A percentile compares a stretch with the other conserved stretches of the same genome.
These are phyloP conservation scores for Goniozus legneri DNA, from an alignment of 1,140 invertebrate species.

Conservation along the genomic window DNA sequence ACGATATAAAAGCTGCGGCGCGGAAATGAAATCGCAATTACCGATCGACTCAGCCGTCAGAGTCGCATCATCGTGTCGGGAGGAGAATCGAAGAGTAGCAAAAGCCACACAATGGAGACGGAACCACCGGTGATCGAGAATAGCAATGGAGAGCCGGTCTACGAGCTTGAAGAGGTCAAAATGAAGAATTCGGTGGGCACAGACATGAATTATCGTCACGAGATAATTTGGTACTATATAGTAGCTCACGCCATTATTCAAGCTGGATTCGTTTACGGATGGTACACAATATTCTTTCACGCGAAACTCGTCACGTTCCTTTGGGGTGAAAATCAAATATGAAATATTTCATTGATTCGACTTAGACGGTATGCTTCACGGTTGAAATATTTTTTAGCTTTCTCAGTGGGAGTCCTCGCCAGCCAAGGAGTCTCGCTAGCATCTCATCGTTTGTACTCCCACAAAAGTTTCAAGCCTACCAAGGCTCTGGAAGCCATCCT, in stretches of 20 bases:
- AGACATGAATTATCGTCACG: slow-evolving; percentile 10
- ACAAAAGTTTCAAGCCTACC: slow-evolving; percentile 57
- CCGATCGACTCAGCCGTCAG: too few species aligned
- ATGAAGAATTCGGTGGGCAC: not conserved
- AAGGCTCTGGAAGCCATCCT: slow-evolving; percentile 45
- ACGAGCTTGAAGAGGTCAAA: not conserved
- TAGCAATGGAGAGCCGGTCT: not conserved
- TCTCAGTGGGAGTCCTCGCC: slow-evolving; percentile 27
- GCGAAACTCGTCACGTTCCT: slow-evolving; percentile 11
- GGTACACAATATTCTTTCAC: slow-evolving; percentile 12
- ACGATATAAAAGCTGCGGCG: too few species aligned
- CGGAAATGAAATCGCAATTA: too few species aligned
- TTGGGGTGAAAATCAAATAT: slow-evolving; percentile 27
- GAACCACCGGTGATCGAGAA: not conserved
- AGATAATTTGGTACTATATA: slow-evolving; percentile 8
- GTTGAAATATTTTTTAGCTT: slow-evolving; percentile 28
- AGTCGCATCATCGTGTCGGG: too few species aligned
- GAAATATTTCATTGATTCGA: too few species aligned
- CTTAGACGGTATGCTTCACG: too few species aligned
- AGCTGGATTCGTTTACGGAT: slow-evolving; percentile 13
- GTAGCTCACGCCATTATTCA: slow-evolving; percentile 17
- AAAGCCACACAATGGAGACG: not conserved
- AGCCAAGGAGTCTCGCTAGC: slow-evolving; percentile 54
- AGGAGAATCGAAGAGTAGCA: too few species aligned
- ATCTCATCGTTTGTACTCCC: slow-evolving; percentile 56